Base-by-base conservation (phyloP, 2,113 vertebrate species). In the Scophthalmus maximus region DNA sequence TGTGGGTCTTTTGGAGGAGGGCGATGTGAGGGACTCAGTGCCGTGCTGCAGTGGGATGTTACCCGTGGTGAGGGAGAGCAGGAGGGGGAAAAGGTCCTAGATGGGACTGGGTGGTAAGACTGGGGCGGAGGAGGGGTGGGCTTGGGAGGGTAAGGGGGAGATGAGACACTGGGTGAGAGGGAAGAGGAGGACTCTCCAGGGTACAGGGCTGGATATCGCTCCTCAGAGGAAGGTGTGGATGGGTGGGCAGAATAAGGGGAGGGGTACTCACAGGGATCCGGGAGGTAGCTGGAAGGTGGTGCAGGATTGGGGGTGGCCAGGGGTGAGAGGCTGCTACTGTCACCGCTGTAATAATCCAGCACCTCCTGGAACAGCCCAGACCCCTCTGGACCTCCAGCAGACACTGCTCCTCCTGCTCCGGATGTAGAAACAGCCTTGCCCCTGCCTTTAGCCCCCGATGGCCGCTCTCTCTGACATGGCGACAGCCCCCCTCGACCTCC, bases 211-310 rank as follows among this genome's bases (percentile, higher is more conserved):
- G 94, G 94, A 14, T 97, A 97, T 72, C 95, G 95, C 86, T 98
- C 98, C 0, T 99, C 98, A 25, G 94, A 94, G 0, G 97, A 98
- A 2, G 98, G 96, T 18, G 97, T 98, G 79, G 97, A 98, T 0
- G 97, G 96, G 82, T 98, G 96, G 92, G 96, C 96, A 73, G 97
- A 98, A 79, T 99, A 99, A 36, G 97, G 97, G 80, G 97, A 96
- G 8, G 96, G 94, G 64, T 97, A 99, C 92, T 98, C 98, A 29
- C 97, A 98, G 79, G 95, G 95, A 53, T 98, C 98, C 89, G 97
- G 95, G 46, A 95, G 92, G 15, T 96, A 98, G 85, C 92, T 89
- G 53, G 97, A 89, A 3, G 96, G 94, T 42, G 97, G 83, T 42
- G 90, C 94, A 78, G 95, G 95, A 14, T 95, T 95, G 15, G 96